phyloP scores from a whole-genome alignment of 2,888 invertebrate species.

The Himalopsyche tibetana region DNA sequence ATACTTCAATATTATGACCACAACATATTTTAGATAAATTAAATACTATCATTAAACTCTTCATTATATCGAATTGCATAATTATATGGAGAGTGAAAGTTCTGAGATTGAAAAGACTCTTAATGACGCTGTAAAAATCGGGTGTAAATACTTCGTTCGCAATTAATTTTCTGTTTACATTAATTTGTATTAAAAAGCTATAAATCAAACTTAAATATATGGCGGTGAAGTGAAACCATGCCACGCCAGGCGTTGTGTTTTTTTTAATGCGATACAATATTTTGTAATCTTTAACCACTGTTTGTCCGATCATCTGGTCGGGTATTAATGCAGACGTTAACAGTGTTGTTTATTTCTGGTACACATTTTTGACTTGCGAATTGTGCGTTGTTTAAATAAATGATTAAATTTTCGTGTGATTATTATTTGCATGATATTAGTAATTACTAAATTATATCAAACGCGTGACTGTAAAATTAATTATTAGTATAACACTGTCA shows the following conservation, averaged over 20 bases:
- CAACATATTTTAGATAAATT: neutral
- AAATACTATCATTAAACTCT: neutral
- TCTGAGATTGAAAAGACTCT: neutral
- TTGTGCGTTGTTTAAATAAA: neutral
- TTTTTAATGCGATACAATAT: neutral
- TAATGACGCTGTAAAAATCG: slow-evolving; percentile 31
- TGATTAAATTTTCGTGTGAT: no score
- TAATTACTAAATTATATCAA: no score
- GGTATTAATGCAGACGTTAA: neutral
- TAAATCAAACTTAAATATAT: slow-evolving; percentile 38
- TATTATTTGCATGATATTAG: no score
- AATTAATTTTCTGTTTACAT: neutral
- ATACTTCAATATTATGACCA: no score
- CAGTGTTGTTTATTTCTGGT: neutral
- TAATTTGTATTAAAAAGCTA: slow-evolving; percentile 44
- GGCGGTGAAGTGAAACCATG: neutral
- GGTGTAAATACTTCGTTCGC: slow-evolving; percentile 17
- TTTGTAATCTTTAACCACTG: neutral
- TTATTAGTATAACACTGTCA: no score
- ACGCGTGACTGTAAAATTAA: no score
- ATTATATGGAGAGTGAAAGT: neutral
- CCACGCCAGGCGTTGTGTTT: neutral
- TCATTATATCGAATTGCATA: neutral
- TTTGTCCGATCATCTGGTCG: neutral
- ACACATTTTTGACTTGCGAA: neutral